Conservation (phyloP, 1,140 invertebrate species). For the Drosophila obscura region DNA sequence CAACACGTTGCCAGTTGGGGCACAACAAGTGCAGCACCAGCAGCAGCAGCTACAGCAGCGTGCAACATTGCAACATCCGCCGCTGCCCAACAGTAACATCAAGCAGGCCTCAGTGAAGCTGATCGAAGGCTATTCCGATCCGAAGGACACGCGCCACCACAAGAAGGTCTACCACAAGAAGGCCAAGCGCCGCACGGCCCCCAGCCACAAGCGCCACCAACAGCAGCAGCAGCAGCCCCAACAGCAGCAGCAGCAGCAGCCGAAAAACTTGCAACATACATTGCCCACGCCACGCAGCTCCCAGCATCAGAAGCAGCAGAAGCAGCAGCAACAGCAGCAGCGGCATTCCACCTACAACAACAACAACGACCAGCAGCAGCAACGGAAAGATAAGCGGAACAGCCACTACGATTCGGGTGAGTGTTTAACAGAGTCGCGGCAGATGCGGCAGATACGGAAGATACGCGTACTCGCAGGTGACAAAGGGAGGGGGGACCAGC, state of each 20-base stretch:
- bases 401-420: constrained; percentile 9
- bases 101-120: constrained; percentile 81
- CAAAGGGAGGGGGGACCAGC: too few relatives aligned
- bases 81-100: constrained; percentile 75
- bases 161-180: constrained; percentile 82
- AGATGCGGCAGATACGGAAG: too few relatives aligned
- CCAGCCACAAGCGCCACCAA: constrained; percentile 57
- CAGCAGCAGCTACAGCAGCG: constrained; percentile 63
- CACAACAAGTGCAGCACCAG: constrained; percentile 44
- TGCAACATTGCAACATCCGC: constrained; percentile 71
- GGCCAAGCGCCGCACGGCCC: constrained; percentile 60
- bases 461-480: too few relatives aligned
- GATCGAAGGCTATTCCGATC: constrained; percentile 82
- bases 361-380: constrained; percentile 61
- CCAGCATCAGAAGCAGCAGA: constrained; percentile 40
- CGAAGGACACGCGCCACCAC: constrained; percentile 75
- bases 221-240: constrained; percentile 56
- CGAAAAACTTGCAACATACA: constrained; percentile 49
- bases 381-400: constrained; percentile 63
- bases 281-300: constrained; percentile 48
- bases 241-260: constrained; percentile 34
- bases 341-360: constrained; percentile 71
- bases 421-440: too few relatives aligned
- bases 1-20: constrained; percentile 61
- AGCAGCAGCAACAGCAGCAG: constrained; percentile 50